Evolutionary conservation across 2,113 vertebrate species (phyloP).

Genomic region (Pseudorasbora parva): DNA sequence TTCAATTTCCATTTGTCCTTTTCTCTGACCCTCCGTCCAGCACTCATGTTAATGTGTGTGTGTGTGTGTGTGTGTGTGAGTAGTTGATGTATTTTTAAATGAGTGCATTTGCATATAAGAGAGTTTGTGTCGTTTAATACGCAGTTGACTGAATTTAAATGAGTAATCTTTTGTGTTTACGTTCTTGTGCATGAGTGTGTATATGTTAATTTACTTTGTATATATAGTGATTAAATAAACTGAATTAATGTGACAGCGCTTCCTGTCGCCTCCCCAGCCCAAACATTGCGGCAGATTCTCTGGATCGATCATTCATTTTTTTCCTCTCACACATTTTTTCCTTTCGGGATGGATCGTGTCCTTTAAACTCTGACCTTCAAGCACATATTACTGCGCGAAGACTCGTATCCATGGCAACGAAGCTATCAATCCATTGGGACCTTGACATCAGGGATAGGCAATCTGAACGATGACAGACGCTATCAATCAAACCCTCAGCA

Average conservation of each 20-base stretch:
- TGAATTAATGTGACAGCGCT: background rate
- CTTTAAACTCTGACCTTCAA: conserved; percentile 37
- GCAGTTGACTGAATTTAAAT: background rate
- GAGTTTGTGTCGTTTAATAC: background rate
- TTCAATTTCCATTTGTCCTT: background rate
- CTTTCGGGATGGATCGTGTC: conserved; percentile 10
- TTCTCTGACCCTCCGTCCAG: conserved; percentile 1
- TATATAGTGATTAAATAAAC: background rate
- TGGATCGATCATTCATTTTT: background rate
- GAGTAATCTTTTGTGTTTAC: background rate
- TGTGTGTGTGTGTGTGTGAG: background rate
- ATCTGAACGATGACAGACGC: conserved; percentile 32
- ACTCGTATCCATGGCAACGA: conserved; percentile 19
- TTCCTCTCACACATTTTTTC: background rate
- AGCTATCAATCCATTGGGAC: conserved; percentile 36
- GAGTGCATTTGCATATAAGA: background rate
- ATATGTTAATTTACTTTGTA: background rate
- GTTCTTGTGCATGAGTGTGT: background rate
- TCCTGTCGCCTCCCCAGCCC: background rate
- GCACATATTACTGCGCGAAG: background rate
- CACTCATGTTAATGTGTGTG: background rate
- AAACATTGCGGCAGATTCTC: background rate
- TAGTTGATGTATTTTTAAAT: background rate
- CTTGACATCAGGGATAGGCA: conserved; percentile 3
- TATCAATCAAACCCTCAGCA: conserved; percentile 31